Base-by-base conservation (phyloP, 1,140 invertebrate species). In the Sinonovacula constricta region DNA sequence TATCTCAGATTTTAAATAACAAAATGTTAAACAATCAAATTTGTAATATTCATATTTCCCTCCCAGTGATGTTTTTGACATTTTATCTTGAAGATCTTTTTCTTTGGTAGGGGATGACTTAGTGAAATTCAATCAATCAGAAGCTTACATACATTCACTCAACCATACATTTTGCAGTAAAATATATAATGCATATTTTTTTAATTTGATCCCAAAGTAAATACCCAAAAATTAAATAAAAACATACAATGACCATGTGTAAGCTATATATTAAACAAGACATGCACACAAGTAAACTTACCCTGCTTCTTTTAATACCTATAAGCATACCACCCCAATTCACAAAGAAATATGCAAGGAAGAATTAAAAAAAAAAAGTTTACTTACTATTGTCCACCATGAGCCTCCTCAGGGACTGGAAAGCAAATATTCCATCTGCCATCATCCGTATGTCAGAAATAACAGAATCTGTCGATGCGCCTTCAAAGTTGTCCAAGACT, bases 401-500 rank as follows among this genome's bases (percentile, higher is more conserved):
- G 34, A 82, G 69, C 45, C 74, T 74, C 26, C 81, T 69, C 36
- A 82, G 54, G 24, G 68, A 65, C 24, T 82, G 76, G 15, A 85
- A 69, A 15, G 83, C 86, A n/a, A 85, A 67, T 15, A 87, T 39
- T 5, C 87, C 87, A 31, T 63, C 36, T 2, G 83, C 80, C 14
- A 88, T 34, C 24, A 69, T 54, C 51, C 71, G 70, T 12, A 85
- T 69, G 33, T 86, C 85, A n/a, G n/a, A n/a, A 45, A 18, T 45
- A 45, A 10, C 18, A 10, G 39, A 45, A 10, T 7, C 39, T 45
- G 31, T 70, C 80, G 1, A 87, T 39, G 26, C 87, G 33, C 4
- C 28, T 30, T 10, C 69, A 24, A 86, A 81, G 59, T 83, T 74
- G 30, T 83, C 72, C 26, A 86, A 30, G 12, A 86, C 56, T 1